These are phyloP conservation scores for Phycodurus eques DNA, from an alignment of 2,113 vertebrate species.

Conservation along the genomic window DNA sequence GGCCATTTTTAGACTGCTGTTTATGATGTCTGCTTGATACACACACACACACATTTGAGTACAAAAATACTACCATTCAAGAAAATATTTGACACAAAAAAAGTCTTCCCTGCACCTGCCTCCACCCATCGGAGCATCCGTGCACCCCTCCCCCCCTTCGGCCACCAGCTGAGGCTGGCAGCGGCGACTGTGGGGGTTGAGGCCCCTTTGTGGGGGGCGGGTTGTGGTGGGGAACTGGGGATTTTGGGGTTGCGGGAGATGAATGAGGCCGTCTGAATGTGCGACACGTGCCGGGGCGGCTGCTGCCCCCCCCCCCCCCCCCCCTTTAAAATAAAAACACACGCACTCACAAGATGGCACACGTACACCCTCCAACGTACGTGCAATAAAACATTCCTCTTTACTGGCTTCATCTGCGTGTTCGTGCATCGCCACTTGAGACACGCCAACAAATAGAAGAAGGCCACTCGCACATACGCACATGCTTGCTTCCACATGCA, in stretches of 20 bases:
- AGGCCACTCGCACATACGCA: conserved; percentile 20
- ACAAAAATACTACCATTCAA: neutral
- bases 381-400: conserved; percentile 23
- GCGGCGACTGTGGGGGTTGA: conserved; percentile 47
- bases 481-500: conserved; percentile 28
- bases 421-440: conserved; percentile 11
- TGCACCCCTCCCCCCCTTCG: conserved; percentile 20
- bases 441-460: conserved; percentile 34
- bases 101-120: conserved; percentile 28
- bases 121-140: conserved; percentile 11
- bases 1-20: neutral
- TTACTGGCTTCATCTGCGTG: conserved; percentile 41
- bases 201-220: conserved; percentile 50
- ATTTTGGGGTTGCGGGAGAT: conserved; percentile 55
- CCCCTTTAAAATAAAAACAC: conserved; percentile 35
- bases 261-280: conserved; percentile 65
- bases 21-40: neutral
- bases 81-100: conserved; percentile 9
- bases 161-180: conserved; percentile 58
- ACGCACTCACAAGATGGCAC: conserved; percentile 43
- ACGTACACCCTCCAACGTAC: conserved; percentile 7
- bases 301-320: conserved; percentile 35
- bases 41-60: conserved; percentile 7
- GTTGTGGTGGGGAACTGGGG: conserved; percentile 40
- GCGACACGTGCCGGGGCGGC: conserved; percentile 59